Evolutionary conservation across 2,888 invertebrate genomes (phyloP).

Genomic region (Beris morrisii): DNA sequence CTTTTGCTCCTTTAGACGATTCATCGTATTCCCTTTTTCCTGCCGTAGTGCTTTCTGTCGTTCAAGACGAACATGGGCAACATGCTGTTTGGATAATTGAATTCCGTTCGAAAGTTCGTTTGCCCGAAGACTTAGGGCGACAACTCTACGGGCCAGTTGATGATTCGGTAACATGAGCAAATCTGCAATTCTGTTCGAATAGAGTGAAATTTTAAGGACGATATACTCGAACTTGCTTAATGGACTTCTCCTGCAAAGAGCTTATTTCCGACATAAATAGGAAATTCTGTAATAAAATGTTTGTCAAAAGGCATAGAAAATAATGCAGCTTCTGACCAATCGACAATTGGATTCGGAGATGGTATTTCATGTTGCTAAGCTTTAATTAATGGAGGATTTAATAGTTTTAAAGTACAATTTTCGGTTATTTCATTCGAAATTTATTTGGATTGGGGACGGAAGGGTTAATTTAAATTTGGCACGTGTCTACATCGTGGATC

Average conservation of each 20-base stretch:
- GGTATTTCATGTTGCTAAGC: too few relatives aligned
- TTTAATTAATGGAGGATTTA: too few relatives aligned
- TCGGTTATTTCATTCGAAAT: too few relatives aligned
- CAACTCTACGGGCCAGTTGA: constrained; percentile 54
- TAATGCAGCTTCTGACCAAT: too few relatives aligned
- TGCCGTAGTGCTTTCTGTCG: constrained; percentile 53
- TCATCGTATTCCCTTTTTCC: constrained; percentile 55
- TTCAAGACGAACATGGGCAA: constrained; percentile 52
- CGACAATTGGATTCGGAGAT: too few relatives aligned
- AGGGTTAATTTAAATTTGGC: too few relatives aligned
- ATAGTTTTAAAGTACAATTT: too few relatives aligned
- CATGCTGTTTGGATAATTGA: constrained; percentile 54
- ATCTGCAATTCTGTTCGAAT: constrained; percentile 49
- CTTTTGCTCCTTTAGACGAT: constrained; percentile 62
- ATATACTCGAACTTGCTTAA: background rate
- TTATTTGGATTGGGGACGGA: too few relatives aligned
- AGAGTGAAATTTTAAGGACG: background rate
- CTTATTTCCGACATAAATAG: too few relatives aligned
- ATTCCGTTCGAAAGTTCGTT: constrained; percentile 56
- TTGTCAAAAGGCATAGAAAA: background rate
- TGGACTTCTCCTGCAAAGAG: too few relatives aligned
- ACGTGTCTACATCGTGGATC: too few relatives aligned
- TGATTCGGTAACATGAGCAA: constrained; percentile 56
- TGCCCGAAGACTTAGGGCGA: constrained; percentile 52
- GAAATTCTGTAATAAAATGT: background rate